A percentile compares a stretch with the other conserved stretches of the same genome.
phyloP scores from a whole-genome alignment of 2,797 vertebrate species.

The Schizopygopsis pylzovi region DNA sequence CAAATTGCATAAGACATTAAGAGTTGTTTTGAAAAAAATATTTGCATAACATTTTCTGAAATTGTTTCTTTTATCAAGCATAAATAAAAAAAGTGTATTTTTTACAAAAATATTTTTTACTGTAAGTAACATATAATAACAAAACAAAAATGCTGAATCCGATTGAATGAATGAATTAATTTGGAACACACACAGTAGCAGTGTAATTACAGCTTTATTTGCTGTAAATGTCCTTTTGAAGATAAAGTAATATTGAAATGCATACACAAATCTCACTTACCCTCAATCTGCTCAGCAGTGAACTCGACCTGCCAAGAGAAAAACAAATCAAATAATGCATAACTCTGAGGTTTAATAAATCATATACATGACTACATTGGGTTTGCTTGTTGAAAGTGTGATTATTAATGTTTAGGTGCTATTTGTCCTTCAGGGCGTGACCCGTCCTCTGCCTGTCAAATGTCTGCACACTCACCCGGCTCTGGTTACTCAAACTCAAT shows the following conservation, averaged over 20 bases:
- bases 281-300: constrained; percentile 82
- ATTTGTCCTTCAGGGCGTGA: constrained; percentile 7
- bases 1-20: not conserved
- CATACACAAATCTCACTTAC: constrained; percentile 64
- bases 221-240: not conserved
- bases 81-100: not conserved
- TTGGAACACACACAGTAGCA: not conserved
- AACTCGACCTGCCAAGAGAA: constrained; percentile 78
- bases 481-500: constrained; percentile 64
- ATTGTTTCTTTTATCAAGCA: not conserved
- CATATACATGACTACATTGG: not conserved
- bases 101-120: not conserved
- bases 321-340: constrained; percentile 41
- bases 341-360: not conserved
- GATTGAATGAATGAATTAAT: not conserved
- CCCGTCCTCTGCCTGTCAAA: not conserved
- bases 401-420: not conserved
- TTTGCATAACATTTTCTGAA: not conserved
- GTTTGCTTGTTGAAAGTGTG: not conserved
- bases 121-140: not conserved
- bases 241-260: not conserved
- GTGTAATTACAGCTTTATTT: not conserved
- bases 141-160: not conserved
- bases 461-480: constrained; percentile 13
- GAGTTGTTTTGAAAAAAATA: not conserved